phyloP scores from a whole-genome alignment of 2,113 vertebrate genomes.

The Pteruthius melanotis region DNA sequence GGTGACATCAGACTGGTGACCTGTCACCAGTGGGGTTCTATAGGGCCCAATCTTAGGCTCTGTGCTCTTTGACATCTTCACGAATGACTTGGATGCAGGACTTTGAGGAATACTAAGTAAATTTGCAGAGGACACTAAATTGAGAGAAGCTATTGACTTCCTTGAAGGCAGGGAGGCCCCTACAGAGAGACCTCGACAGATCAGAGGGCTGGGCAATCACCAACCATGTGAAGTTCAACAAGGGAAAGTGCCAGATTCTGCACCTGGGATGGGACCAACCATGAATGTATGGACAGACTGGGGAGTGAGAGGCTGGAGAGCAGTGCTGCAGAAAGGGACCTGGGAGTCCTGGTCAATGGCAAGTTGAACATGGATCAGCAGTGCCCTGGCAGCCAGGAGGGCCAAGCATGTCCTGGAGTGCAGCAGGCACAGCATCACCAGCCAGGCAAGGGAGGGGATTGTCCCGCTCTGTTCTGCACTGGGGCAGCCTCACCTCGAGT shows the following conservation, averaged over 20 bases:
- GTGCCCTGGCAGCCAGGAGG: neutral
- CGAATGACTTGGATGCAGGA: fast-evolving
- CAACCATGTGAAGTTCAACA: neutral
- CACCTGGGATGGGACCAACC: neutral
- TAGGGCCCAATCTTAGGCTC: neutral
- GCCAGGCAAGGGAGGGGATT: fast-evolving
- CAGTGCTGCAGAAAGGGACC: neutral
- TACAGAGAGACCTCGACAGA: neutral
- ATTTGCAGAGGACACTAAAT: neutral
- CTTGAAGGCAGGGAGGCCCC: neutral
- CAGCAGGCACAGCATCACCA: neutral
- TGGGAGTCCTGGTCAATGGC: fast-evolving
- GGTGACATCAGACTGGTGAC: neutral
- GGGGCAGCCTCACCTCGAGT: fast-evolving
- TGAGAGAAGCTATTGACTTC: neutral
- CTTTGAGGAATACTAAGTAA: neutral
- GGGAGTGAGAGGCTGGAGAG: neutral
- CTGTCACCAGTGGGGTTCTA: neutral
- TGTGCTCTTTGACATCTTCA: neutral
- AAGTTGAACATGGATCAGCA: neutral
- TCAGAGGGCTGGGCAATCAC: neutral
- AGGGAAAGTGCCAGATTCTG: fast-evolving
- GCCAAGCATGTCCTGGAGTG: fast-evolving
- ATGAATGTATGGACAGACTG: fast-evolving
- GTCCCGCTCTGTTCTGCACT: neutral